Percentiles rank a stretch among this genome's conserved stretches.
phyloP scores from a whole-genome alignment of 2,797 vertebrate genomes.

The Otolemur crassicaudatus region DNA sequence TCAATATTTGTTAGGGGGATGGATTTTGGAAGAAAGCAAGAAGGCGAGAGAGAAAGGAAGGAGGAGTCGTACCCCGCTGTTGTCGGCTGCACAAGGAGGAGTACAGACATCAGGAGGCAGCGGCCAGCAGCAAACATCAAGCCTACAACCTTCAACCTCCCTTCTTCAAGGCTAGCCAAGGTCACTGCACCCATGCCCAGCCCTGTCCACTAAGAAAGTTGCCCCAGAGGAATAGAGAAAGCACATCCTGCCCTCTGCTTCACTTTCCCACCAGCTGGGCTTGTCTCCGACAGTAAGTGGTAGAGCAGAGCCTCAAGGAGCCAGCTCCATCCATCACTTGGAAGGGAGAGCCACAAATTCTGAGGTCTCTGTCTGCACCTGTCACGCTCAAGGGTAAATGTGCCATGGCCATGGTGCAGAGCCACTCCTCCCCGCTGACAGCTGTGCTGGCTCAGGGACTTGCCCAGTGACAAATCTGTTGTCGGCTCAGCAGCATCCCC shows the following conservation, averaged over 20 bases:
- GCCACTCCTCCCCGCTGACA: slow-evolving; percentile 81
- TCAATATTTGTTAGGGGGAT: not conserved
- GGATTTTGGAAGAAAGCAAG: not conserved
- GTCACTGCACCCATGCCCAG: not conserved
- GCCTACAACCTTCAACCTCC: not conserved
- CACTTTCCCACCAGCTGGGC: not conserved
- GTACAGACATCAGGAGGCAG: not conserved
- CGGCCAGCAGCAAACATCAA: rapidly evolving
- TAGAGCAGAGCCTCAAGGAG: slow-evolving; percentile 72
- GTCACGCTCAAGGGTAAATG: slow-evolving; percentile 87
- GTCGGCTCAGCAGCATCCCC: slow-evolving; percentile 83
- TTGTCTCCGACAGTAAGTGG: slow-evolving; percentile 60
- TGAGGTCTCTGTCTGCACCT: slow-evolving; percentile 82
- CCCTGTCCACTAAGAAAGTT: not conserved
- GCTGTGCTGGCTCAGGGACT: slow-evolving; percentile 79
- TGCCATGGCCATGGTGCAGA: not conserved
- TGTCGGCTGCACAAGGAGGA: not conserved
- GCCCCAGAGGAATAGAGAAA: not conserved
- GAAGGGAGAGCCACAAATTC: slow-evolving; percentile 81
- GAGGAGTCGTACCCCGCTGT: too few species aligned
- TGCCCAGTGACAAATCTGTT: slow-evolving; percentile 83
- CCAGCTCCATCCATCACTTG: slow-evolving; percentile 84
- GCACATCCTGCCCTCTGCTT: not conserved
- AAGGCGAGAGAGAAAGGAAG: not conserved
- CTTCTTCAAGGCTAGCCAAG: not conserved